Evolutionary conservation across 2,888 invertebrate species (phyloP), one percentile per base, ranked within the genome.

Genomic region (Rotaria macrura): DNA sequence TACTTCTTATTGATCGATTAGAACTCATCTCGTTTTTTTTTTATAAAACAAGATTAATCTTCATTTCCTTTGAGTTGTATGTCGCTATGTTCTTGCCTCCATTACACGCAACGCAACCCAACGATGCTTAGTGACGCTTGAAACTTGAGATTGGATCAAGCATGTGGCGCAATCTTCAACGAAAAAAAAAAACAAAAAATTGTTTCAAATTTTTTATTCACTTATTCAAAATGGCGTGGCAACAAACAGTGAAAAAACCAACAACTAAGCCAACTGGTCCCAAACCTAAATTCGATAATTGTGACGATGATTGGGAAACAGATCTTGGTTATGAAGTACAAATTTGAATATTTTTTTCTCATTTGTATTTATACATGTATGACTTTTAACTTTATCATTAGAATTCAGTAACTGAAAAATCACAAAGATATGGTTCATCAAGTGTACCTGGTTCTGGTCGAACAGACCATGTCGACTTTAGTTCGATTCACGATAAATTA

Each of bases 371-470:
- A 17, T 85, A 7, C 84, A 55, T 0, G 20, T 6, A 84, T 14
- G 38, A 47, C 43, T 49, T 83, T 38, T 49, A 49, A 83, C 65
- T 54, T 84, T 57, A 83, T 84, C 88, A 87, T 43, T 88, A 92
- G 92, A 97, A 97, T 91, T 95, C 96, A 92, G 94, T 96, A n/a
- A 94, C 94, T 6, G 96, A 97, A 90, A 94, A 96, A 89, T 95
- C 96, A 89, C 95, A 96, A 90, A 92, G 96, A 90, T 96, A 96
- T 96, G 96, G 96, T 0, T 94, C 95, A 2, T 93, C 94, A 88
- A 95, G 94, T 0, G 92, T 95, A 43, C 93, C 93, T 88, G 94
- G 94, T 6, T 94, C 94, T 84, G 96, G 96, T 1, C 93, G 84
- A 29, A 34, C 49, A 54, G 84, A 34, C 52, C 40, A 55, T 57